These are phyloP conservation scores for Medauroidea extradentata DNA, from an alignment of 1,140 invertebrate genomes.

Conservation along the genomic window DNA sequence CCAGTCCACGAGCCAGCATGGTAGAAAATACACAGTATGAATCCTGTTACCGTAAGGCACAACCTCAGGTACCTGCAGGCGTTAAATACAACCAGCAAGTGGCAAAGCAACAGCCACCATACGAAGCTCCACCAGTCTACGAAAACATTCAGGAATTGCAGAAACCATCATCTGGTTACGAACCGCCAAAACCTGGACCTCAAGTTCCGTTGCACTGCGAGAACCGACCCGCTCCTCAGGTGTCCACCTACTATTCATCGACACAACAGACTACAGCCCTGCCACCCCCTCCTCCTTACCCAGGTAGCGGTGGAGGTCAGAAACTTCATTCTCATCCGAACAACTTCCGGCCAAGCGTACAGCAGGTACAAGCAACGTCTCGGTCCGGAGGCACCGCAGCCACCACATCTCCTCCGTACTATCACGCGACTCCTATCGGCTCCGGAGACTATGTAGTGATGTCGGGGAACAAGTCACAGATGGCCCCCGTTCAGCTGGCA, in stretches of 20 bases:
- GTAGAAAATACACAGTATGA: conserved; percentile 43
- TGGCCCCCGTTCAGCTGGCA: conserved; percentile 21
- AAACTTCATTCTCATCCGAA: not conserved
- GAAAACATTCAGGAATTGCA: conserved; percentile 62
- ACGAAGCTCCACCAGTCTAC: conserved; percentile 61
- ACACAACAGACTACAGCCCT: conserved; percentile 2
- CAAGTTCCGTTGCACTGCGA: conserved; percentile 39
- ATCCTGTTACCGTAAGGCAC: conserved; percentile 55
- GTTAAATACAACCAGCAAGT: conserved; percentile 43
- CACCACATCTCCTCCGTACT: not conserved
- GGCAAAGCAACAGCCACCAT: conserved; percentile 48
- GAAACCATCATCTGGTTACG: conserved; percentile 33
- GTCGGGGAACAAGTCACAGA: conserved; percentile 1
- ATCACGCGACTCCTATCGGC: conserved; percentile 14
- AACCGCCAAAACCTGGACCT: conserved; percentile 46
- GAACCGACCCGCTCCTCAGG: conserved; percentile 3
- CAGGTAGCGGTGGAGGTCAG: conserved; percentile 9
- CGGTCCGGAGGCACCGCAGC: not conserved
- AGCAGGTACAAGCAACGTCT: not conserved
- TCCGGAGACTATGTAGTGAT: conserved; percentile 17
- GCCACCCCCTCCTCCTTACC: conserved; percentile 28
- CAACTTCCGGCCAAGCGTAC: too few relatives aligned
- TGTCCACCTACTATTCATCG: conserved; percentile 18
- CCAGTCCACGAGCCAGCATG: conserved; percentile 48
- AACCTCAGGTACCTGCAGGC: conserved; percentile 62